A percentile compares a stretch with the other conserved stretches of the same genome.
Conservation (phyloP, 2,888 invertebrate genomes). For the Tanytarsus gracilentus region DNA sequence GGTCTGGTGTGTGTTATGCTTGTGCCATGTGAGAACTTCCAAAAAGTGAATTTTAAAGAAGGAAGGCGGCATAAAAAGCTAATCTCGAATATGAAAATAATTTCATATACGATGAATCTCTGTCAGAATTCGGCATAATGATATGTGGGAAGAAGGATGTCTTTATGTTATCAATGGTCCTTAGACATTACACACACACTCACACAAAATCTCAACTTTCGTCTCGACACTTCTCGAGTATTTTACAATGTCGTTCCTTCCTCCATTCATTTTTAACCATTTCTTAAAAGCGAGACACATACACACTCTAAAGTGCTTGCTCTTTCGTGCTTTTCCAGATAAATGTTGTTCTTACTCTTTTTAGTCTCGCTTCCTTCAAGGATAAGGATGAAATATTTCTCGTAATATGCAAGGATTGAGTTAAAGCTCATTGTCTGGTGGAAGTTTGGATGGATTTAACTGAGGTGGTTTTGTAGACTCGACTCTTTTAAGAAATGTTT, state of each 20-base stretch:
- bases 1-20: neutral
- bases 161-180: conserved; percentile 26
- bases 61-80: conserved; percentile 17
- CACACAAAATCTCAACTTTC: no score
- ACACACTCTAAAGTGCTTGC: neutral
- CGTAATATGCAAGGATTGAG: no score
- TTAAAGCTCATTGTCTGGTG: no score
- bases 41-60: neutral
- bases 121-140: conserved; percentile 4
- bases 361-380: no score
- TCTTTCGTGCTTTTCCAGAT: neutral
- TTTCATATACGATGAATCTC: neutral
- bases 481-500: no score
- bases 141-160: conserved; percentile 8
- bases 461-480: no score
- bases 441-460: no score
- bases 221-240: neutral
- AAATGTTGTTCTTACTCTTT: conserved; percentile 18
- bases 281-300: neutral
- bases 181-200: neutral
- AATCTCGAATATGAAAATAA: conserved; percentile 26
- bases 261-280: neutral
- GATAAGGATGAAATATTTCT: no score
- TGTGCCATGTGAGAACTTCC: neutral
- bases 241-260: neutral